Evolutionary conservation across 2,797 vertebrate genomes (phyloP), one percentile per base, ranked within the genome.

Genomic region (Petrocephalus schoutedeni): DNA sequence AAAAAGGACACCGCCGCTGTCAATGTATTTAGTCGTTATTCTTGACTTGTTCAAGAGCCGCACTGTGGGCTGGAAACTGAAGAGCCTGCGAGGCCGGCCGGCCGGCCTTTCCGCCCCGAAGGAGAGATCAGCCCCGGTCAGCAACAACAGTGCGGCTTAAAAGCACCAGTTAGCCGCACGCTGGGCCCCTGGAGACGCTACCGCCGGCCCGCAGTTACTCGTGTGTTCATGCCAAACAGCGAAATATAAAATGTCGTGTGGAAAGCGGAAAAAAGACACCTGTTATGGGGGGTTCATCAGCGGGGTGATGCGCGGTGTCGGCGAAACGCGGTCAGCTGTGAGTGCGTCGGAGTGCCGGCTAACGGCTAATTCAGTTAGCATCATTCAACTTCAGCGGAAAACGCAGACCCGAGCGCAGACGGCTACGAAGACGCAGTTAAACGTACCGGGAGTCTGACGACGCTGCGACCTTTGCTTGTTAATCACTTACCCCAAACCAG

Each of bases 401-500:
- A 85, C 28, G 21, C 19, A 32, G 32, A 58, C 23, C 16, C 9
- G n/a, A 21, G 80, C 14, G 23, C 28, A 7, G 23, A 36, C 23
- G 19, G 6, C 28, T 45, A 58, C 9, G 5, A 36, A 58, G 16
- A 41, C 32, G 56, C 14, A 56, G 3, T 74, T 16, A 67, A 10
- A 87, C 41, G 36, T 51, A n/a, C 28, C 87, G 41, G 16, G 19
- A 59, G 12, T 9, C 14, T 45, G 21, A 2, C n/a, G 45, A 80
- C 54, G 54, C 16, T 36, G 16, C 21, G 6, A 56, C n/a, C 49
- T 9, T 80, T 14, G 6, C 28, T 4, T 58, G 53, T 21, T 16
- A 28, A 12, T 64, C 49, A 88, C 93, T 92, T 89, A 95, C 95
- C 94, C 94, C 89, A 91, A 91, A 7, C 54, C 45, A 89, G 87